Base-by-base conservation (phyloP, 2,797 vertebrate species). In the Eidolon dupreanum region DNA sequence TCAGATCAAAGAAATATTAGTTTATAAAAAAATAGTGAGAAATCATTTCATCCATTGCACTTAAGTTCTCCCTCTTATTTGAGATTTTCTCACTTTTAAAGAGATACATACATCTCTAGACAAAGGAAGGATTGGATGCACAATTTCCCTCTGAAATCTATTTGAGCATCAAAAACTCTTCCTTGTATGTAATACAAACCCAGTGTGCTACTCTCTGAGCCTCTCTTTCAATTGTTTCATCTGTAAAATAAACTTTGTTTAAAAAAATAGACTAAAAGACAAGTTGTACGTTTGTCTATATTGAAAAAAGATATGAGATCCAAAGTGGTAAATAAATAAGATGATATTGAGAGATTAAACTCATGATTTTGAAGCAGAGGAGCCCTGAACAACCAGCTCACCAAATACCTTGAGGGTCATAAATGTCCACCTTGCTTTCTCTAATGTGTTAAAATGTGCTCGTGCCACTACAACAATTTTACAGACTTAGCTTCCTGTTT, bases 1-100 rank as follows among this genome's bases (percentile, higher is more conserved):
- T 96, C 61, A 94, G 28, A 93, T 92, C 78, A 94, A 97, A 97
- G 70, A 93, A 93, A 86, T 89, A 53, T 78, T 87, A 28, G 36
- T n/a, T 20, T 88, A 61, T 33, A 86, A 86, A 87, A 70, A 4
- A 36, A 49, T 84, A 17, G 31, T 78, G 70, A 95, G 16, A 93
- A 88, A 77, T 93, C 51, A 93, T 55, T 81, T 93, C 38, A 73
- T 53, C 83, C 15, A 89, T 90, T 82, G 43, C 31, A 66, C 49
- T 85, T 88, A 85, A 89, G 16, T 10, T 63, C 26, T 90, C 31
- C 49, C 15, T 88, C 79, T 95, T 92, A 59, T 36, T 78, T 59
- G 46, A 88, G 2, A 92, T 49, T 92, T 84, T 89, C 38, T 88
- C 66, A 6, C 68, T 82, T 94, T 84, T 87, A 26, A 75, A 91